A percentile compares a stretch with the other conserved stretches of the same genome.
phyloP scores from a whole-genome alignment of 1,140 invertebrate species.

The Palaemon carinicauda region DNA sequence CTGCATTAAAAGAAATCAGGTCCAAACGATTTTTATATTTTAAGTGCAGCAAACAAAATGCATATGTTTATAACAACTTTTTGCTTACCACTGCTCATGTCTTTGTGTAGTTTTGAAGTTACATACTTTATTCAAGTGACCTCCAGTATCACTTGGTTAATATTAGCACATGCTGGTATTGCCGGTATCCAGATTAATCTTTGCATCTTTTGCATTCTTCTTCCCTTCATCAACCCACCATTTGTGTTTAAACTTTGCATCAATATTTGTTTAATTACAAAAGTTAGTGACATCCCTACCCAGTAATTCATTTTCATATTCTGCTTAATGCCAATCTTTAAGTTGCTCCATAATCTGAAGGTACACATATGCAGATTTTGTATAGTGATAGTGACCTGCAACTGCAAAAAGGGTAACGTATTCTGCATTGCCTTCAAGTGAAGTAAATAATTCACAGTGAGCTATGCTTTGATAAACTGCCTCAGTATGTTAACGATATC shows the following conservation, averaged over 20 bases:
- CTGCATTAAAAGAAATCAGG: neutral
- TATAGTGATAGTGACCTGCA: constrained; percentile 10
- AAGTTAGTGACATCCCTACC: too few species aligned
- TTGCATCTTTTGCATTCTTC: neutral
- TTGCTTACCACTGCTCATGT: neutral
- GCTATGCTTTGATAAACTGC: neutral
- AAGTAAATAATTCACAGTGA: constrained; percentile 9
- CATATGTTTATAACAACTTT: neutral
- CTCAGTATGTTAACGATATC: neutral
- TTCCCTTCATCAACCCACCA: neutral
- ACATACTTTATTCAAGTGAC: neutral
- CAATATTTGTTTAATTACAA: neutral
- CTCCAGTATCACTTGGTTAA: neutral
- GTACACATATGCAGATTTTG: constrained; percentile 5
- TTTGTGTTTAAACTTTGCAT: neutral
- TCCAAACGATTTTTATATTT: neutral
- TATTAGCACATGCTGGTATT: too few species aligned
- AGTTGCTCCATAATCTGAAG: constrained; percentile 17
- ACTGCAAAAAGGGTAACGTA: constrained; percentile 6
- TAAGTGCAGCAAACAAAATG: neutral
- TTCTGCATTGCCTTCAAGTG: neutral
- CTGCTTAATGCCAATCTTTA: neutral
- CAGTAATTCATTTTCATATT: too few species aligned
- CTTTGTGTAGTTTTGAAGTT: neutral
- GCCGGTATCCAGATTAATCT: too few species aligned